A percentile compares a stretch with the other conserved stretches of the same genome.
These are phyloP conservation scores for Lontra canadensis DNA, from an alignment of 2,113 vertebrate genomes.

Conservation along the genomic window DNA sequence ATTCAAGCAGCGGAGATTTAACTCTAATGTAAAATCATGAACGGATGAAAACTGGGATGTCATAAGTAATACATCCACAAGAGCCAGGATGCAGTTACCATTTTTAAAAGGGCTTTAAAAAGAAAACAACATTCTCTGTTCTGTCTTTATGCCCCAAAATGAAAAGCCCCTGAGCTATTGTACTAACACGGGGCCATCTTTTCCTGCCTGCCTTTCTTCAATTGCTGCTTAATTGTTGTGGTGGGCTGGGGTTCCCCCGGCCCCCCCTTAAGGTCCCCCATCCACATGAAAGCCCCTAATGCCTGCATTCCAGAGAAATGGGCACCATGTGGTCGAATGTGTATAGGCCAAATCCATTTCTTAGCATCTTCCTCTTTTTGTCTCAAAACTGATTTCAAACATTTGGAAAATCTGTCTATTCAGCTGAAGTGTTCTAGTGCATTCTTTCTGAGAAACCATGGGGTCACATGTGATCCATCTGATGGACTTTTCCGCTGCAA, in stretches of 20 bases:
- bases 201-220: slow-evolving; percentile 89
- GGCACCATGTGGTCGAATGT: slow-evolving; percentile 89
- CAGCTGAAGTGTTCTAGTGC: slow-evolving; percentile 87
- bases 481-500: slow-evolving; percentile 94
- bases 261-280: slow-evolving; percentile 85
- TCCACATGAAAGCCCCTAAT: slow-evolving; percentile 91
- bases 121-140: slow-evolving; percentile 91
- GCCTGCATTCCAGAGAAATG: slow-evolving; percentile 90
- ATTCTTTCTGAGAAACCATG: slow-evolving; percentile 88
- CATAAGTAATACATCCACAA: slow-evolving; percentile 98
- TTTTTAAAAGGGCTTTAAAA: slow-evolving; percentile 95
- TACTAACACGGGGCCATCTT: slow-evolving; percentile 89
- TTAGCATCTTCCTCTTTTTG: slow-evolving; percentile 90
- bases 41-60: slow-evolving; percentile 98
- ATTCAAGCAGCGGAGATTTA: slow-evolving; percentile 99
- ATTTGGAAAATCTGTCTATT: slow-evolving; percentile 99
- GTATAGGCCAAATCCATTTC: slow-evolving; percentile 95
- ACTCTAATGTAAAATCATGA: slow-evolving; percentile 99
- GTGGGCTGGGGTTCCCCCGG: slow-evolving; percentile 59
- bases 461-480: slow-evolving; percentile 94
- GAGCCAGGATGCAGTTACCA: slow-evolving; percentile 90
- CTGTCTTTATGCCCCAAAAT: slow-evolving; percentile 94
- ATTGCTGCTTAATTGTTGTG: slow-evolving; percentile 95
- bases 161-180: slow-evolving; percentile 94
- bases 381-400: slow-evolving; percentile 97